These are phyloP conservation scores for Champsocephalus gunnari DNA, from an alignment of 2,797 vertebrate genomes.

Conservation along the genomic window DNA sequence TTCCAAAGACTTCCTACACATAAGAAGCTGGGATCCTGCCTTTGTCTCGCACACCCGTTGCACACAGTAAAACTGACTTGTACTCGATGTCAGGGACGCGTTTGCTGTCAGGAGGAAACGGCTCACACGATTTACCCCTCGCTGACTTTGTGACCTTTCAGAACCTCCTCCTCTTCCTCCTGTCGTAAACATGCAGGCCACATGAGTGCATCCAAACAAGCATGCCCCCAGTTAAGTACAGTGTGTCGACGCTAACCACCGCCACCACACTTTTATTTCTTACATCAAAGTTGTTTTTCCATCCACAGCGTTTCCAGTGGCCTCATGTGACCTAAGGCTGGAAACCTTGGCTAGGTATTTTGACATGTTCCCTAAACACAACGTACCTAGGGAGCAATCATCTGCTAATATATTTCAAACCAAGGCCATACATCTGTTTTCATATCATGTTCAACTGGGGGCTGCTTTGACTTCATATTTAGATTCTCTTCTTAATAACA, in stretches of 20 bases:
- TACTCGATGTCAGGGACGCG: constrained; percentile 13
- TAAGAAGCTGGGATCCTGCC: neutral
- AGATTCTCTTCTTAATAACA: neutral
- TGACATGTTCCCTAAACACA: constrained; percentile 22
- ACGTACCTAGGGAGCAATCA: constrained; percentile 2
- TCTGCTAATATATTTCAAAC: constrained; percentile 15
- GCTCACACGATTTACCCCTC: constrained; percentile 33
- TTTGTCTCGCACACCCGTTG: neutral
- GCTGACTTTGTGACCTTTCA: constrained; percentile 44
- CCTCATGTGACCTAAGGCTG: constrained; percentile 44
- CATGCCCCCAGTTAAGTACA: constrained; percentile 49
- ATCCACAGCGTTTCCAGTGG: constrained; percentile 14
- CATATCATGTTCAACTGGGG: neutral
- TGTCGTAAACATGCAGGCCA: constrained; percentile 42
- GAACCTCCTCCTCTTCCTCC: constrained; percentile 21
- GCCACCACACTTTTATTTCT: constrained; percentile 25
- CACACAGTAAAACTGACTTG: constrained; percentile 8
- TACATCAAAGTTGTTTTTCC: constrained; percentile 37
- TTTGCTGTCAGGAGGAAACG: constrained; percentile 31
- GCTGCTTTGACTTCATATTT: neutral
- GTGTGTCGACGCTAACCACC: constrained; percentile 28
- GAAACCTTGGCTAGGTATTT: constrained; percentile 31
- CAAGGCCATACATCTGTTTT: constrained; percentile 10
- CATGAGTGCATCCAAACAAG: constrained; percentile 50
- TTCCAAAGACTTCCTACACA: neutral